Conservation (phyloP, 92 coral and sea anemone species). For the Anthopleura xanthogrammica region DNA sequence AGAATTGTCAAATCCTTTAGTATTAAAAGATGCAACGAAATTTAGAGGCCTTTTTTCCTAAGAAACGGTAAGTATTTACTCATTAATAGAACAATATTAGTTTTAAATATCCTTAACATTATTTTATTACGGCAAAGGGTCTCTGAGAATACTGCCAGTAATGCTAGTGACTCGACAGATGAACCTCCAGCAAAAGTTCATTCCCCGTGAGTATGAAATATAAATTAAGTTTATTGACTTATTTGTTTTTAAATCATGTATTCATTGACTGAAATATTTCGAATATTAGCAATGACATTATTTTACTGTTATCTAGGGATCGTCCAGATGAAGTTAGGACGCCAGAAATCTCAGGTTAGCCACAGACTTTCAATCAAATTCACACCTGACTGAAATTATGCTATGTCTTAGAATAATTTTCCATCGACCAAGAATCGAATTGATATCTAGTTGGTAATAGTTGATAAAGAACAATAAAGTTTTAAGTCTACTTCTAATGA, state of each 20-base stretch:
- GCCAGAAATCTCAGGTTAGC: neutral
- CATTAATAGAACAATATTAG: too few relatives aligned
- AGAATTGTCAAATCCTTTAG: too few relatives aligned
- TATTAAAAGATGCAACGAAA: too few relatives aligned
- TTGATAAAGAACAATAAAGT: neutral
- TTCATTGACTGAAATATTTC: neutral
- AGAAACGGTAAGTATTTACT: too few relatives aligned
- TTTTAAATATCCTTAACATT: too few relatives aligned
- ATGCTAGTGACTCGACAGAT: neutral
- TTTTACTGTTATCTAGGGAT: too few relatives aligned
- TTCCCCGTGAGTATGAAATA: neutral
- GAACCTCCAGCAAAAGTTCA: conserved; percentile 3
- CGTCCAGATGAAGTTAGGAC: too few relatives aligned
- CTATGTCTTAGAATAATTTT: neutral
- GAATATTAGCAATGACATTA: too few relatives aligned
- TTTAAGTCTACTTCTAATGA: neutral
- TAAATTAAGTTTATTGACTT: neutral
- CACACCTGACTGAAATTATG: neutral
- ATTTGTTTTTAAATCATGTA: too few relatives aligned
- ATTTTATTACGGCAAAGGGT: too few relatives aligned
- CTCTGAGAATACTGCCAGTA: neutral
- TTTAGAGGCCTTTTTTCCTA: too few relatives aligned
- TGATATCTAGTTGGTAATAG: neutral
- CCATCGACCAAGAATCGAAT: neutral
- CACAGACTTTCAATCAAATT: neutral